Conservation (phyloP, 1,140 invertebrate genomes). For the Elymnias hypermnestra region DNA sequence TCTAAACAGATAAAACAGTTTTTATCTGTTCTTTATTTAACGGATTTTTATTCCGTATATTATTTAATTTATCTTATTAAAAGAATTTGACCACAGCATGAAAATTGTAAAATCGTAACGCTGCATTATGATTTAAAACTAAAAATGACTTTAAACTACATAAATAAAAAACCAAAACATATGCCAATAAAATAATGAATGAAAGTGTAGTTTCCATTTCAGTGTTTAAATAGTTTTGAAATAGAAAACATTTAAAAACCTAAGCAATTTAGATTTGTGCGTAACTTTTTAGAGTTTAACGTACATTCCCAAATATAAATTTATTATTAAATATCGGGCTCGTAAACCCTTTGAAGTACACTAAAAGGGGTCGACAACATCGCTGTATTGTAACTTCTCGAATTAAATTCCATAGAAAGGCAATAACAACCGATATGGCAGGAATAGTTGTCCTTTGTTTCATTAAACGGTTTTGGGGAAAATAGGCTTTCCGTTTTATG, state of each 20-base stretch:
- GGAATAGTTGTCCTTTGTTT: conserved; percentile 25
- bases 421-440: conserved; percentile 29
- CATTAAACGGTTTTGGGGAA: conserved; percentile 21
- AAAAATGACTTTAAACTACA: no score
- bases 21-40: no score
- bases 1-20: no score
- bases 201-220: no score
- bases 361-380: conserved; percentile 49
- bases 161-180: no score
- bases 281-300: conserved; percentile 1
- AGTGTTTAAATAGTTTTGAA: neutral
- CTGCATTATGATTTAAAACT: no score
- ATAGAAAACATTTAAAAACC: neutral
- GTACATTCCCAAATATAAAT: conserved; percentile 21
- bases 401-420: conserved; percentile 57
- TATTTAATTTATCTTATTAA: no score
- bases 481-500: neutral
- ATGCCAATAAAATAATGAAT: no score
- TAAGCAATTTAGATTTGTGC: neutral
- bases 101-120: no score
- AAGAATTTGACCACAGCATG: no score
- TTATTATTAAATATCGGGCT: conserved; percentile 45
- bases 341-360: conserved; percentile 48
- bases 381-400: conserved; percentile 52
- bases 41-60: no score